A percentile compares a stretch with the other conserved stretches of the same genome.
phyloP scores from a whole-genome alignment of 1,140 invertebrate species.

The Tetramorium alpestre region DNA sequence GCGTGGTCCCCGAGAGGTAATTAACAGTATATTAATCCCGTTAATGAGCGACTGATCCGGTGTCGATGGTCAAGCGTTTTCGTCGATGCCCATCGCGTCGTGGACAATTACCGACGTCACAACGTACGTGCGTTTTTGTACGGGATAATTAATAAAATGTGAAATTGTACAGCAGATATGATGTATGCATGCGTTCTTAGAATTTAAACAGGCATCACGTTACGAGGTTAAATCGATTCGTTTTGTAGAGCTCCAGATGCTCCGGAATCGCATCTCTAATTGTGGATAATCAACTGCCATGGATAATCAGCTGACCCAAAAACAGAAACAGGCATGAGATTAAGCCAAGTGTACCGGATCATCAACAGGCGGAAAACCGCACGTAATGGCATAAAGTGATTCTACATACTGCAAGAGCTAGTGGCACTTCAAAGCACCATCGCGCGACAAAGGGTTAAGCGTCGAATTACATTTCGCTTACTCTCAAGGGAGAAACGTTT shows the following conservation, averaged over 20 bases:
- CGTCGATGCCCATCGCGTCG: not conserved
- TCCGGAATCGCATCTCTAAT: not conserved
- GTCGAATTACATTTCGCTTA: conserved; percentile 54
- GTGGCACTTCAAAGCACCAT: conserved; percentile 31
- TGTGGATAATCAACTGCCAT: not conserved
- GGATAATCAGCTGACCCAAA: conserved; percentile 10
- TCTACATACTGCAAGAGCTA: conserved; percentile 44
- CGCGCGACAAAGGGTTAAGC: conserved; percentile 56
- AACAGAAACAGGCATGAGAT: not conserved
- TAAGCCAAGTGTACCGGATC: conserved; percentile 17
- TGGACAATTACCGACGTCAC: not conserved
- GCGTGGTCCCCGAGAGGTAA: conserved; percentile 38
- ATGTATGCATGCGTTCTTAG: not conserved
- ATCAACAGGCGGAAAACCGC: conserved; percentile 49
- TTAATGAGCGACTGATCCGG: conserved; percentile 27
- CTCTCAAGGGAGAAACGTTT: conserved; percentile 46
- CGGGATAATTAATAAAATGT: not conserved
- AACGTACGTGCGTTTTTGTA: not conserved
- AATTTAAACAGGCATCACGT: too few relatives aligned
- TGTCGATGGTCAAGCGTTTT: conserved; percentile 25
- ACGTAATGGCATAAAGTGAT: conserved; percentile 46
- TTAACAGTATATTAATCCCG: conserved; percentile 64
- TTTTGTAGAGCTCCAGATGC: not conserved
- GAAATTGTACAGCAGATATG: too few relatives aligned
- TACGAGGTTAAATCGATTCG: not conserved